Base-by-base conservation (phyloP, 2,797 vertebrate genomes). In the Notoglanidium macrostoma region DNA sequence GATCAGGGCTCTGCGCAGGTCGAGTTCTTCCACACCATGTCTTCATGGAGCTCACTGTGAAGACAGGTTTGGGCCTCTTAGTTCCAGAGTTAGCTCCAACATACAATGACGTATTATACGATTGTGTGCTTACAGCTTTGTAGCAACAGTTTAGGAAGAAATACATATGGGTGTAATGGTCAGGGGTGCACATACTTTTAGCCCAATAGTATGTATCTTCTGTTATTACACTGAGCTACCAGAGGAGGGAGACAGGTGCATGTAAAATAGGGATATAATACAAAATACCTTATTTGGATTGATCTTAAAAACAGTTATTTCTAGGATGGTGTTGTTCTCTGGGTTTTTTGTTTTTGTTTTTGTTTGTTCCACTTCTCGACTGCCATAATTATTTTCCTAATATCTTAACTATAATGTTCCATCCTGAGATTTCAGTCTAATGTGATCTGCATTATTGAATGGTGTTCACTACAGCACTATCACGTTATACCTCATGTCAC, bases 191-290 rank as follows among this genome's bases (percentile, higher is more conserved):
- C n/a, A 29, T 32, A n/a, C 4, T 8, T 19, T 40, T 23, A 2
- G 6, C 4, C 3, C 21, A 35, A 9, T 55, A 2, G 29, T 57
- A 40, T 40, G 29, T 57, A 32, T 49, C 7, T 65, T n/a, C 40
- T 29, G 59, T 82, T 29, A 49, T 82, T 65, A 82, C 59, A 19
- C 79, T 11, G 17, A 82, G 35, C 10, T 49, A 65, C 57, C 79
- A 82, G 79, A 65, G 3, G 59, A 29, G 79, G 79, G 79, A 82
- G 79, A 65, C 23, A 19, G 7, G 23, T 65, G 23, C 59, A 65
- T 49, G 26, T 65, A 19, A 82, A 63, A 46, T n/a, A 63, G 6
- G 14, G 79, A 81, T 19, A 15, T 46, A 26, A 35, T 61, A 44
- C 15, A 65, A 19, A 3, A 3, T 59, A 44, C 21, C 35, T 76